Percentiles rank a stretch among this genome's conserved stretches.
Evolutionary conservation across 2,797 vertebrate genomes (phyloP).

Genomic region (Arremon brunneinucha): DNA sequence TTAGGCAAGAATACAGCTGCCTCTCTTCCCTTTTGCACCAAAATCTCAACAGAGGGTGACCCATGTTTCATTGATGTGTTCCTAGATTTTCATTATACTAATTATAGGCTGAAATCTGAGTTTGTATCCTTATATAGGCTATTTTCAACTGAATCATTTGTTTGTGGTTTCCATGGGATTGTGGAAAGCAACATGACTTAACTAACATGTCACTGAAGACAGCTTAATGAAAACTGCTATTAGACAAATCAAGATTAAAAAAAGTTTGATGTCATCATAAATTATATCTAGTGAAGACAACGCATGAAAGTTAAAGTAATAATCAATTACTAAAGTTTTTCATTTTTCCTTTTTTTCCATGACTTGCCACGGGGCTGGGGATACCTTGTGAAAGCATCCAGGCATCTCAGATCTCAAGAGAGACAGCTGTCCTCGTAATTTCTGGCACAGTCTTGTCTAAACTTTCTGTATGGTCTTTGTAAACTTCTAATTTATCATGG

Average conservation of each 20-base stretch:
- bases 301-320: not conserved
- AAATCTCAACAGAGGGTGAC: conserved; percentile 39
- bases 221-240: not conserved
- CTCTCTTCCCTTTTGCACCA: not conserved
- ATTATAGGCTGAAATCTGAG: conserved; percentile 16
- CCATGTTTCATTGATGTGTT: conserved; percentile 1
- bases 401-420: not conserved
- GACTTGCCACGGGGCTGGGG: not conserved
- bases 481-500: not conserved
- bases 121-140: not conserved
- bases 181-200: not conserved
- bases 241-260: not conserved
- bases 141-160: not conserved
- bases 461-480: not conserved
- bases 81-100: conserved; percentile 9
- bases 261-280: not conserved
- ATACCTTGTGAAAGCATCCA: not conserved
- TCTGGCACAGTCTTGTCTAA: not conserved
- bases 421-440: not conserved
- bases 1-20: not conserved
- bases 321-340: not conserved
- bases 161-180: conserved; percentile 29
- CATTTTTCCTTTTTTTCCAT: not conserved
- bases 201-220: not conserved
- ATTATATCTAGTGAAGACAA: not conserved